Evolutionary conservation across 2,113 vertebrate species (phyloP).

Genomic region (Larimichthys crocea): DNA sequence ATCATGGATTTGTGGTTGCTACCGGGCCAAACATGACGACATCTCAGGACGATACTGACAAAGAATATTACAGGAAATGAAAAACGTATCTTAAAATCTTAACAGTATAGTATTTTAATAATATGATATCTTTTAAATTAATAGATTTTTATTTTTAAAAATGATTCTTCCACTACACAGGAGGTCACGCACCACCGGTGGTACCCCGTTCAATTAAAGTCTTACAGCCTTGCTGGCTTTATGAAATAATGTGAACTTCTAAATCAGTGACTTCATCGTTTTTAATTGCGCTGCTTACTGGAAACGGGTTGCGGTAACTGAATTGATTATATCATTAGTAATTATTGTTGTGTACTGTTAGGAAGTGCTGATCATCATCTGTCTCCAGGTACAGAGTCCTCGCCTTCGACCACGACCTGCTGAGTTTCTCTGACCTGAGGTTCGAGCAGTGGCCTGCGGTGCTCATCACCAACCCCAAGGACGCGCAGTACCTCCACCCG

Average conservation of each 20-base stretch:
- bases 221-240: too few species aligned
- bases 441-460: slow-evolving; percentile 94
- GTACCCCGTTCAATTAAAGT: too few species aligned
- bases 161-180: too few species aligned
- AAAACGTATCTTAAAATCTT: too few species aligned
- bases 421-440: slow-evolving; percentile 92
- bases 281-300: neutral
- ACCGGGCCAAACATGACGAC: too few species aligned
- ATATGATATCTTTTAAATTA: too few species aligned
- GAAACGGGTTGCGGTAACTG: neutral
- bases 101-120: too few species aligned
- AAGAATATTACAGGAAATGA: too few species aligned
- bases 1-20: too few species aligned
- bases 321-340: neutral
- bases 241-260: neutral
- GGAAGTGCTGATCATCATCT: neutral
- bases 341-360: neutral
- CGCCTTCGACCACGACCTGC: slow-evolving; percentile 94
- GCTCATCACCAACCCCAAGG: slow-evolving; percentile 97
- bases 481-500: slow-evolving; percentile 90
- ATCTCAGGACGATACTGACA: too few species aligned
- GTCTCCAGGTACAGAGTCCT: slow-evolving; percentile 92
- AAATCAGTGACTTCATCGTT: neutral
- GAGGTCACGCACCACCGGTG: too few species aligned
- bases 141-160: too few species aligned